phyloP scores from a whole-genome alignment of 2,797 vertebrate species.

The Eulemur rubriventer region DNA sequence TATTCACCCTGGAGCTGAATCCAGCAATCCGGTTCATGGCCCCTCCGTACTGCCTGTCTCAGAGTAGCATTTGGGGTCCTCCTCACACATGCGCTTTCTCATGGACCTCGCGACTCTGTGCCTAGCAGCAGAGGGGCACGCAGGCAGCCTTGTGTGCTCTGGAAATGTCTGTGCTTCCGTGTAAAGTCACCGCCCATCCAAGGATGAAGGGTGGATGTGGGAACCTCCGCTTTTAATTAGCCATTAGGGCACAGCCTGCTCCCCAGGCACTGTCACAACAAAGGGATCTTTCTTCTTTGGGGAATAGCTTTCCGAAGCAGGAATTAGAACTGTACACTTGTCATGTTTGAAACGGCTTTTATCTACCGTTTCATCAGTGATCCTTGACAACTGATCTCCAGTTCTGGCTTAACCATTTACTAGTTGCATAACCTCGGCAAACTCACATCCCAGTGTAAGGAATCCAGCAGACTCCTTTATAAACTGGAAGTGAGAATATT shows the following conservation, averaged over 20 bases:
- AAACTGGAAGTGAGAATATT: background rate
- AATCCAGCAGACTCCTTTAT: constrained; percentile 15
- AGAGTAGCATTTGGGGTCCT: background rate
- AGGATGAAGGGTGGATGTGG: constrained; percentile 49
- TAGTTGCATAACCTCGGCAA: constrained; percentile 28
- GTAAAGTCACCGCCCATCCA: constrained; percentile 29
- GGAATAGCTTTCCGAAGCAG: constrained; percentile 58
- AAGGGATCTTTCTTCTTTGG: constrained; percentile 74
- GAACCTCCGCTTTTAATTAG: constrained; percentile 67
- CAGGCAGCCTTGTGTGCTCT: constrained; percentile 4
- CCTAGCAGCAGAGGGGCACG: background rate
- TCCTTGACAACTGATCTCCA: background rate
- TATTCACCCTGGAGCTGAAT: background rate
- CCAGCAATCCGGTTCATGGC: constrained; percentile 17
- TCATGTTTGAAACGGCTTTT: background rate
- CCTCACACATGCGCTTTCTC: background rate
- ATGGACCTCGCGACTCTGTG: background rate
- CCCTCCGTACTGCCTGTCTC: background rate
- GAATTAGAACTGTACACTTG: constrained; percentile 57
- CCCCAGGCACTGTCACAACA: constrained; percentile 56
- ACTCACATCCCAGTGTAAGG: background rate
- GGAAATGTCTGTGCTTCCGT: constrained; percentile 26
- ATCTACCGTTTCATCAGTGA: constrained; percentile 31
- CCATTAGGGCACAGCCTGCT: constrained; percentile 73
- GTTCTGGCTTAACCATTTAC: constrained; percentile 38